Conservation (phyloP, 2,797 vertebrate species). For the Gymnodraco acuticeps region DNA sequence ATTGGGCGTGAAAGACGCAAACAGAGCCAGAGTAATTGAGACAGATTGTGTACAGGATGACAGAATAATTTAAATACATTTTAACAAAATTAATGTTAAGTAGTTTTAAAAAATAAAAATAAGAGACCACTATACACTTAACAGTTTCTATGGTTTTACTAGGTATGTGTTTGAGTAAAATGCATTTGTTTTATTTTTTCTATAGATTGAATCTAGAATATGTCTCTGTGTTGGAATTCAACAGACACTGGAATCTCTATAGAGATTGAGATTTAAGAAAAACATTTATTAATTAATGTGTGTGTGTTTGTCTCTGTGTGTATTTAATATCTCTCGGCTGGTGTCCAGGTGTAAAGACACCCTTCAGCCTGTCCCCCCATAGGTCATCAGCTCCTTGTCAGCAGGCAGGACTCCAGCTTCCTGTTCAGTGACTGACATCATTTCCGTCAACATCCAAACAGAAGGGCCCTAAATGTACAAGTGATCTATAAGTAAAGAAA, state of each 20-base stretch:
- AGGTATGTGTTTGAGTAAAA: no score
- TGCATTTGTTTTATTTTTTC: no score
- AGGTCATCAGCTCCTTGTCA: slow-evolving; percentile 54
- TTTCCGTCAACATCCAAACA: slow-evolving; percentile 63
- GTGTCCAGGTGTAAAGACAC: slow-evolving; percentile 37
- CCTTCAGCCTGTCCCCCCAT: slow-evolving; percentile 8
- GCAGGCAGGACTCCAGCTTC: slow-evolving; percentile 54
- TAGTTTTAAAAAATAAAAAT: background rate
- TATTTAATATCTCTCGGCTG: slow-evolving; percentile 12
- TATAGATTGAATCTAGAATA: no score
- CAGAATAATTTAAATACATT: background rate
- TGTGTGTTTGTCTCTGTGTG: background rate
- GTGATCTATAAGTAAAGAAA: slow-evolving; percentile 33
- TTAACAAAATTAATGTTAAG: background rate
- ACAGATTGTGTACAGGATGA: background rate
- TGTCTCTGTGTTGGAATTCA: no score
- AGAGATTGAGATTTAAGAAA: no score
- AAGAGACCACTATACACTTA: no score
- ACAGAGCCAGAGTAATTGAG: background rate
- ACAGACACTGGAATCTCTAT: no score
- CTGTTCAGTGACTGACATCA: slow-evolving; percentile 58
- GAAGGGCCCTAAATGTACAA: slow-evolving; percentile 43
- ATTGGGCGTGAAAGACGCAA: background rate
- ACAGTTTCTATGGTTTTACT: no score
- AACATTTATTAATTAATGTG: no score